A percentile compares a stretch with the other conserved stretches of the same genome.
Evolutionary conservation across 2,888 invertebrate species (phyloP).

Genomic region (Trissolcus japonicus): DNA sequence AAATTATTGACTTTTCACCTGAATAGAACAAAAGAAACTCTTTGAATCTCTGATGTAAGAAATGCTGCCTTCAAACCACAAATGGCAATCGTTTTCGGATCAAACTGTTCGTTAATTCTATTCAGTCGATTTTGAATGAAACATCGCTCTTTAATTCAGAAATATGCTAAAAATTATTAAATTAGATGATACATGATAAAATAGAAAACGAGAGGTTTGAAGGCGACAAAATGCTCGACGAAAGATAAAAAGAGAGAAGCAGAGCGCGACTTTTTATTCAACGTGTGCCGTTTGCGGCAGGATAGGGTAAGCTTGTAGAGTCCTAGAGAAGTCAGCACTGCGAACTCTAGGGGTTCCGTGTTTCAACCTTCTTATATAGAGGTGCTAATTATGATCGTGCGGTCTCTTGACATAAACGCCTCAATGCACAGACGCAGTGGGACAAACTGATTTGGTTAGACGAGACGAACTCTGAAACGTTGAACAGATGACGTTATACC

Average conservation of each 20-base stretch:
- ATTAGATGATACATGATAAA: no score
- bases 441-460: constrained; percentile 46
- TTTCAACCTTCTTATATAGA: constrained; percentile 70
- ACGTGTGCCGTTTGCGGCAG: constrained; percentile 60
- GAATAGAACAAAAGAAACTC: background rate
- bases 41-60: no score
- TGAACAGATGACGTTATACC: constrained; percentile 21
- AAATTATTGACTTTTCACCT: constrained; percentile 7
- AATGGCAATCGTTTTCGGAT: no score
- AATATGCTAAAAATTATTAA: no score
- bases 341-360: constrained; percentile 70
- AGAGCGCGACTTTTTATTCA: constrained; percentile 61
- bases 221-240: constrained; percentile 8
- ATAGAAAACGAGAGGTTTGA: constrained; percentile 4
- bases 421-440: constrained; percentile 66
- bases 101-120: no score
- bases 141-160: no score
- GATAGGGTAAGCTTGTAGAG: constrained; percentile 67
- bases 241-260: constrained; percentile 19
- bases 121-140: no score
- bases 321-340: constrained; percentile 72
- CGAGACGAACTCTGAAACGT: constrained; percentile 13
- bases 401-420: constrained; percentile 72
- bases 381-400: constrained; percentile 74
- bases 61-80: no score